phyloP scores from a whole-genome alignment of 2,888 invertebrate species.

The Microplitis manilae region DNA sequence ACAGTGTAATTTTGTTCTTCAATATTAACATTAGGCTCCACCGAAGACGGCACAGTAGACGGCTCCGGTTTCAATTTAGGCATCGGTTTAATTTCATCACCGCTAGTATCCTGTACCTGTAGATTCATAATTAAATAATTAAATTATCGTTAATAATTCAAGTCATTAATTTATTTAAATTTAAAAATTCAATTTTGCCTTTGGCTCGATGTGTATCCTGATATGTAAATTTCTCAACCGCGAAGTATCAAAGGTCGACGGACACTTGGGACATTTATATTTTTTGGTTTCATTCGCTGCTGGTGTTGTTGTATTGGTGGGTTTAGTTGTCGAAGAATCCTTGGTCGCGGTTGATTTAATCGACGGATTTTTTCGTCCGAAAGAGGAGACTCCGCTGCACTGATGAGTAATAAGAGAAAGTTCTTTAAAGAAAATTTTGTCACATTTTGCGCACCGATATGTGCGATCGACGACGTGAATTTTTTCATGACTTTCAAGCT shows the following conservation, averaged over 20 bases:
- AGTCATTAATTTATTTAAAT: not conserved
- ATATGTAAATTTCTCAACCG: conserved; percentile 62
- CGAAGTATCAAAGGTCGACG: conserved; percentile 56
- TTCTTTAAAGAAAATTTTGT: conserved; percentile 67
- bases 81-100: conserved; percentile 52
- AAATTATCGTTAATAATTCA: not conserved
- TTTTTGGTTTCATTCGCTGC: conserved; percentile 52
- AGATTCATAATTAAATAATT: conserved; percentile 35
- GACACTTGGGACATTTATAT: conserved; percentile 59
- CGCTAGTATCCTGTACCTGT: conserved; percentile 44
- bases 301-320: not conserved
- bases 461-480: conserved; percentile 61
- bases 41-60: conserved; percentile 51
- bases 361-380: conserved; percentile 50
- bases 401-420: conserved; percentile 61
- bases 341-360: conserved; percentile 46
- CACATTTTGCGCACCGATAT: conserved; percentile 65
- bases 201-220: conserved; percentile 54
- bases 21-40: conserved; percentile 59
- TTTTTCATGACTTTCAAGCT: conserved; percentile 58
- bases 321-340: conserved; percentile 42
- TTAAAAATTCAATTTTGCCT: conserved; percentile 39
- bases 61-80: conserved; percentile 57
- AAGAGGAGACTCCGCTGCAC: conserved; percentile 52
- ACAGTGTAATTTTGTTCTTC: conserved; percentile 55